Conservation (phyloP, 1,140 invertebrate genomes). For the Scaptomyza hsui region DNA sequence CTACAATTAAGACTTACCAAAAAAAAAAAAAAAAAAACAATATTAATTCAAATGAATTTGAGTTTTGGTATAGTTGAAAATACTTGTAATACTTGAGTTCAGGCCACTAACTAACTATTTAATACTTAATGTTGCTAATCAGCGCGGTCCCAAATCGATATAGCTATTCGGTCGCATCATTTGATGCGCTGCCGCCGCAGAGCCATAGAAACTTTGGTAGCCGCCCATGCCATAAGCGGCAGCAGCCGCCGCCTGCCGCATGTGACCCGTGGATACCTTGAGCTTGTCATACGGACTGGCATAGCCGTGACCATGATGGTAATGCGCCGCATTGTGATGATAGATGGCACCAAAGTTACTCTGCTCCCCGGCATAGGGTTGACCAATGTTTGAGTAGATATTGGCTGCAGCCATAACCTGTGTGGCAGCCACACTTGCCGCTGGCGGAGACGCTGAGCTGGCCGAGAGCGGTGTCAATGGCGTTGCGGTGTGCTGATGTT, state of each 20-base stretch:
- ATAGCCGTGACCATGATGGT: conserved; percentile 69
- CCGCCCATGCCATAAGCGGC: conserved; percentile 73
- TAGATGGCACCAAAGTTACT: conserved; percentile 85
- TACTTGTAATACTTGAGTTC: conserved; percentile 71
- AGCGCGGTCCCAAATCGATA: conserved; percentile 81
- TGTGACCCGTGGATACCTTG: conserved; percentile 68
- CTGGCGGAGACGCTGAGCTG: conserved; percentile 35
- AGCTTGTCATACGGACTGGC: conserved; percentile 82
- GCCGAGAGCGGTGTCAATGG: conserved; percentile 61
- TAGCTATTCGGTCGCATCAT: conserved; percentile 82
- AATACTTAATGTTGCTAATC: conserved; percentile 31
- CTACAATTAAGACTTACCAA: conserved; percentile 34
- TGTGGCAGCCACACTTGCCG: conserved; percentile 16
- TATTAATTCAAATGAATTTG: conserved; percentile 16
- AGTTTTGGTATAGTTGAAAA: conserved; percentile 42
- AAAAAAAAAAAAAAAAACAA: conserved; percentile 43
- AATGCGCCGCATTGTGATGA: conserved; percentile 77
- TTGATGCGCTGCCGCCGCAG: conserved; percentile 70
- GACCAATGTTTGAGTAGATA: conserved; percentile 79
- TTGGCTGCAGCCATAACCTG: conserved; percentile 68
- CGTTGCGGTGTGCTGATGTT: conserved; percentile 43
- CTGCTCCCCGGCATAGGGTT: conserved; percentile 84
- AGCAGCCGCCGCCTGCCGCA: conserved; percentile 65
- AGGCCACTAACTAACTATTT: conserved; percentile 29
- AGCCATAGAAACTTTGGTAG: conserved; percentile 77